Base-by-base conservation (phyloP, 1,140 invertebrate species). In the Hormaphis cornu region DNA sequence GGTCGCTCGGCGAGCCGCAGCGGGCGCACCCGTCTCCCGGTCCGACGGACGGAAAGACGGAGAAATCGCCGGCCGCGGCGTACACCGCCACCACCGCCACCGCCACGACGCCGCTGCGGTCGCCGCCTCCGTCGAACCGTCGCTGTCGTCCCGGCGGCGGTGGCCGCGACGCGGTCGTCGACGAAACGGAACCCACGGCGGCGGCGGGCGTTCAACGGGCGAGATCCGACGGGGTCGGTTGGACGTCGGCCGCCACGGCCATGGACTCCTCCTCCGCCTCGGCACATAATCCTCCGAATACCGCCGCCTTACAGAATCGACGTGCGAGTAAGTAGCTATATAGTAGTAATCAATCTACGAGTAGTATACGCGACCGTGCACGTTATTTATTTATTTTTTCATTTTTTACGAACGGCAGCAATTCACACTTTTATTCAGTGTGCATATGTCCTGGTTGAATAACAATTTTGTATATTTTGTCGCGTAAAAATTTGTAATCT, bases 141-240 rank as follows among this genome's bases (percentile, higher is more conserved):
- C 42, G 20, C 6, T 10, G 61, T 12, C 26, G 59, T 20, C 12
- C 46, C 44, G 28, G 20, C 59, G 18, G 40, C 18, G 16, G 14
- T 26, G 26, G 26, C 18, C 50, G 20, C 12, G 46, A 14, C 50
- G 20, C 12, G 46, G 26, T 16, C 22, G 50, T 26, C 4, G 26
- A 26, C 4, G 42, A 48, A 28, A n/a, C 26, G 59, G 22, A 28
- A 44, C 40, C 10, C 6, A 50, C 56, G 24, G n/a, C 61, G 61
- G 35, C 61, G 61, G 28, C 61, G 26, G 42, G n/a, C 59, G 48
- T 42, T 61, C 58, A 61, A 61, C 58, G 46, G 58, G 58, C 46
- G 16, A 28, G 26, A 63, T 7, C 40, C 40, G 44, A n/a, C 61
- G 61, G 26, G 44, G 61, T 33, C 61, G 42, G 44, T 3, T 20